phyloP scores from a whole-genome alignment of 1,140 invertebrate genomes.

The Monochamus saltuarius region DNA sequence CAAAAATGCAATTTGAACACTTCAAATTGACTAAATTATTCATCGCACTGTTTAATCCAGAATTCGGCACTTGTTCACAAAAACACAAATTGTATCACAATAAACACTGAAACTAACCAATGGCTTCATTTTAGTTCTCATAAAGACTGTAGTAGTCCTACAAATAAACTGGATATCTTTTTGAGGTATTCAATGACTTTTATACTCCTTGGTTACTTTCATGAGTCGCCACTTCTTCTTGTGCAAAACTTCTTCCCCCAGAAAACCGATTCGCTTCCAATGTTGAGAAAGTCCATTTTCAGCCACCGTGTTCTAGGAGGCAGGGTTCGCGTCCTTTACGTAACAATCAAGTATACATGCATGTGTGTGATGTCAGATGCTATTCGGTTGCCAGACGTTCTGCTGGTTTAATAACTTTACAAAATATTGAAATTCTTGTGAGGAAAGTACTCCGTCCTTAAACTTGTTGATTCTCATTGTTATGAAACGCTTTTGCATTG shows the following conservation, averaged over 20 bases:
- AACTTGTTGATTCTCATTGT: constrained; percentile 17
- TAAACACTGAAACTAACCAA: constrained; percentile 55
- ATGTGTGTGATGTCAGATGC: too few relatives aligned
- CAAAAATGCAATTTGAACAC: too few relatives aligned
- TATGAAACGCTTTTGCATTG: too few relatives aligned
- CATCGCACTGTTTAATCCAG: constrained; percentile 7
- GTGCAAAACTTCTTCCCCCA: constrained; percentile 12
- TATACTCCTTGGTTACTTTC: constrained; percentile 59
- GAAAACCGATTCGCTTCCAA: not conserved
- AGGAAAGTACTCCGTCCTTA: constrained; percentile 25
- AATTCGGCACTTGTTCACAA: constrained; percentile 7
- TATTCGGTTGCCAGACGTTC: too few relatives aligned
- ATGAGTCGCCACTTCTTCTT: constrained; percentile 41
- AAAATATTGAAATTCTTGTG: not conserved
- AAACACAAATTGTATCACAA: too few relatives aligned
- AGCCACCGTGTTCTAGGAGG: not conserved
- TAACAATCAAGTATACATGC: not conserved
- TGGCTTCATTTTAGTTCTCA: constrained; percentile 58
- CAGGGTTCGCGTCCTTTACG: constrained; percentile 3
- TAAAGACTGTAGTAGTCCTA: constrained; percentile 60
- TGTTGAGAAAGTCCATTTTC: constrained; percentile 19
- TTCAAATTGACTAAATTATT: too few relatives aligned
- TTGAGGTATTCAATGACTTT: constrained; percentile 61
- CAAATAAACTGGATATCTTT: constrained; percentile 71
- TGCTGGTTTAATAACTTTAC: too few relatives aligned